phyloP scores from a whole-genome alignment of 2,113 vertebrate genomes.

The Apaloderma vittatum region DNA sequence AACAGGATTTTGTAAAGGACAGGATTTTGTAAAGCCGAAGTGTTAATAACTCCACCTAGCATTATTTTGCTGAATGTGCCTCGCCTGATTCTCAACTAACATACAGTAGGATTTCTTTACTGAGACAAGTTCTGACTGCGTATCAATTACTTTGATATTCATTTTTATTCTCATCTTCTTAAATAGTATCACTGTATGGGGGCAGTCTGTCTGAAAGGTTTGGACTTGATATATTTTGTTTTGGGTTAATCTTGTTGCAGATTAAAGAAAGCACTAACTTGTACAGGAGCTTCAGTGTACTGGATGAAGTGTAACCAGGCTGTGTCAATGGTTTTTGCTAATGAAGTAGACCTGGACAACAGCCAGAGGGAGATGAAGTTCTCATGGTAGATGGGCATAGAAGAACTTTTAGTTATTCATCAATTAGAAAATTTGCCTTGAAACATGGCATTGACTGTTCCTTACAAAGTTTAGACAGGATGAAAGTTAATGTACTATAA shows the following conservation, averaged over 20 bases:
- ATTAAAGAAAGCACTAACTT: not conserved
- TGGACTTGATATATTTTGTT: not conserved
- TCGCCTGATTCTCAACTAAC: not conserved
- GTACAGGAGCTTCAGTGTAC: not conserved
- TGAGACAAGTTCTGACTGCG: not conserved
- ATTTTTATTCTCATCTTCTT: not conserved
- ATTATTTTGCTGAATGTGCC: not conserved
- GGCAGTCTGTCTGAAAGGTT: not conserved
- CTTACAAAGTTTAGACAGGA: not conserved
- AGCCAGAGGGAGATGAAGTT: not conserved
- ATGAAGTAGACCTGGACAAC: not conserved
- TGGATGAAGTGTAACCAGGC: not conserved
- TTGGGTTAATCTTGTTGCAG: not conserved
- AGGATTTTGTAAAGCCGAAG: not conserved
- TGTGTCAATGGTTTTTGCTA: not conserved
- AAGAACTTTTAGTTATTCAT: not conserved
- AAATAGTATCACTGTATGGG: not conserved
- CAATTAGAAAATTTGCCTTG: not conserved
- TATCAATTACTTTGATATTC: not conserved
- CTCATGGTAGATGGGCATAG: not conserved
- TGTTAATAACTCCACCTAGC: not conserved
- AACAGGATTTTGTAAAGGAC: not conserved
- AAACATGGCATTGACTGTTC: not conserved
- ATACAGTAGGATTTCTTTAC: not conserved
- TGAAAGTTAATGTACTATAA: not conserved